Evolutionary conservation across 2,888 invertebrate species (phyloP).

Genomic region (Perithous albicinctus): DNA sequence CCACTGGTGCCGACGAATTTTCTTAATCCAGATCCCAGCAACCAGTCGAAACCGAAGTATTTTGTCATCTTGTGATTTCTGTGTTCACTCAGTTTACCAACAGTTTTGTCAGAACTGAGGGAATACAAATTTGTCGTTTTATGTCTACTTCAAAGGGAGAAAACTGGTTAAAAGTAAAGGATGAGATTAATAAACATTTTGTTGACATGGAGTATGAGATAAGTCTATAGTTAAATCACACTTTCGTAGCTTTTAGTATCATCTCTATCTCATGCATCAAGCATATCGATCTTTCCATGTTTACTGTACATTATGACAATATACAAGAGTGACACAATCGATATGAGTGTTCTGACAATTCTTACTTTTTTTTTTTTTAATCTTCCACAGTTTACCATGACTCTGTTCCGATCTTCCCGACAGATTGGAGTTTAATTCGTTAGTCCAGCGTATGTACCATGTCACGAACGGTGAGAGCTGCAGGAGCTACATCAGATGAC

Average conservation of each 20-base stretch:
- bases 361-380: background rate
- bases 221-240: background rate
- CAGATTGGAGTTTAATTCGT: background rate
- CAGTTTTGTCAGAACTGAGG: constrained; percentile 7
- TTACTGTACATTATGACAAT: too few relatives aligned
- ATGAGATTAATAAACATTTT: background rate
- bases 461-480: constrained; percentile 1
- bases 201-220: background rate
- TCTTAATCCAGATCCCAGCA: constrained; percentile 21
- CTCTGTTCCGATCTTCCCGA: background rate
- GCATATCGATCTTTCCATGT: background rate
- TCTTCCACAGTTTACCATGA: background rate
- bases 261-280: background rate
- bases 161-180: background rate
- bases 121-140: constrained; percentile 34
- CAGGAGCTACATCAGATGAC: constrained; percentile 5
- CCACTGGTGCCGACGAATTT: constrained; percentile 39
- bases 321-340: too few relatives aligned
- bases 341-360: background rate
- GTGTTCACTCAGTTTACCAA: constrained; percentile 12
- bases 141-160: constrained; percentile 50
- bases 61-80: constrained; percentile 47
- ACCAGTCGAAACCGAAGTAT: constrained; percentile 15
- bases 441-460: background rate
- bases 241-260: background rate